Percentiles rank a stretch among this genome's conserved stretches.
phyloP scores from a whole-genome alignment of 53 echinoderm and acorn worm species.

The Holothuria scabra region DNA sequence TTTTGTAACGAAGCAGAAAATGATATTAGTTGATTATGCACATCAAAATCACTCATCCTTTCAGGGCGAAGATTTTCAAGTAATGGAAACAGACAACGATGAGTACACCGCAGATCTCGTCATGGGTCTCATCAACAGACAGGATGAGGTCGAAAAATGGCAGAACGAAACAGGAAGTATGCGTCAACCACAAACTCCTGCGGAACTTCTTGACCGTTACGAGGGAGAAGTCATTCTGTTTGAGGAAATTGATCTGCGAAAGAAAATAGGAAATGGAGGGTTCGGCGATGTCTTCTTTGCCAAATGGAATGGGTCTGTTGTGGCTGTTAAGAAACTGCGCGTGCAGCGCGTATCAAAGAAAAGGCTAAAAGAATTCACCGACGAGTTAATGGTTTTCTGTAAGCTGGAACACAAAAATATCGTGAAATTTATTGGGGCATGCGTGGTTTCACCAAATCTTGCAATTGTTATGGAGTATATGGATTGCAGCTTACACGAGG shows the following conservation, averaged over 20 bases:
- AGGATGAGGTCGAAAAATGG: slow-evolving; percentile 41
- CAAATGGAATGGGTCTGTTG: slow-evolving; percentile 47
- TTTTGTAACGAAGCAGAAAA: too few relatives aligned
- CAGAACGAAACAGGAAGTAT: slow-evolving; percentile 31
- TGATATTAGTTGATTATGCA: too few relatives aligned
- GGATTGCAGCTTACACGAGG: slow-evolving; percentile 65
- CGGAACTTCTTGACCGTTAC: slow-evolving; percentile 17
- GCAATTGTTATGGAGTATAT: slow-evolving; percentile 70
- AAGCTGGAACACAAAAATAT: slow-evolving; percentile 56
- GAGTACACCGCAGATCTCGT: slow-evolving; percentile 37
- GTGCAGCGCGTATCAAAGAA: slow-evolving; percentile 56
- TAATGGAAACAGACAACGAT: slow-evolving; percentile 16
- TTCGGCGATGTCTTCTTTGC: slow-evolving; percentile 66
- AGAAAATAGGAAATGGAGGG: slow-evolving; percentile 66
- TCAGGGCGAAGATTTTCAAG: slow-evolving; percentile 1
- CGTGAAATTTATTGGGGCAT: slow-evolving; percentile 65
- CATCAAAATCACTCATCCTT: neutral
- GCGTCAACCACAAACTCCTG: neutral
- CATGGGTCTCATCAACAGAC: slow-evolving; percentile 40
- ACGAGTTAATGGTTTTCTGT: slow-evolving; percentile 55
- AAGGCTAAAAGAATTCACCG: slow-evolving; percentile 53
- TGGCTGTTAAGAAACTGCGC: slow-evolving; percentile 66
- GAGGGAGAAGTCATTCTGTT: slow-evolving; percentile 50
- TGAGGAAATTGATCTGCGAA: slow-evolving; percentile 46
- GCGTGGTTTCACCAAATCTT: slow-evolving; percentile 60